Percentiles rank a stretch among this genome's conserved stretches.
These are phyloP conservation scores for Cylindroiulus punctatus DNA, from an alignment of 2,888 invertebrate genomes.

Conservation along the genomic window DNA sequence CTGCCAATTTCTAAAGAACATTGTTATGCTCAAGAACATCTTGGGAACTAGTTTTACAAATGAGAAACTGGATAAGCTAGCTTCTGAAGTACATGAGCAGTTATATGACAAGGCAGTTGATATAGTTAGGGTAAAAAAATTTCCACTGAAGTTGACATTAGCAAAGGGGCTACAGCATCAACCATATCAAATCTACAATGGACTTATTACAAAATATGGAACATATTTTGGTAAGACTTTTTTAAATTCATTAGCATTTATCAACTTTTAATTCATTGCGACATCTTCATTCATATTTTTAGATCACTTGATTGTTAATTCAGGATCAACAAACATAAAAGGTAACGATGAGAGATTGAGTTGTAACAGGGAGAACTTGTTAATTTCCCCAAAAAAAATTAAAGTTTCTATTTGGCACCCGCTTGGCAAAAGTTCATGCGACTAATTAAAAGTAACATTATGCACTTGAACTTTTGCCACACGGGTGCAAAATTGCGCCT, in stretches of 20 bases:
- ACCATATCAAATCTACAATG: slow-evolving; percentile 28
- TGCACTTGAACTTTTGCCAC: too few relatives aligned
- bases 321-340: background rate
- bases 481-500: too few relatives aligned
- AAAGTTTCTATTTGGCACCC: too few relatives aligned
- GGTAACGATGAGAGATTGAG: background rate
- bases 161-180: background rate
- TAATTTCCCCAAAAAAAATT: too few relatives aligned
- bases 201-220: slow-evolving; percentile 32
- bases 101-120: background rate
- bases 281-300: background rate
- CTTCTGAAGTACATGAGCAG: background rate
- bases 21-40: background rate
- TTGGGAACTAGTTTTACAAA: background rate
- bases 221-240: slow-evolving; percentile 34
- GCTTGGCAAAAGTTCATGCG: too few relatives aligned
- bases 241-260: slow-evolving; percentile 2
- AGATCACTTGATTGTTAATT: slow-evolving; percentile 28
- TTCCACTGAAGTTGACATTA: slow-evolving; percentile 22
- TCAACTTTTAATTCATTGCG: background rate
- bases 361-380: too few relatives aligned
- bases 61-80: background rate
- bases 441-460: too few relatives aligned
- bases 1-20: background rate
- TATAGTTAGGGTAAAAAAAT: background rate